Percentiles rank a stretch among this genome's conserved stretches.
These are phyloP conservation scores for Loxodonta africana DNA, from an alignment of 2,113 vertebrate genomes.

Conservation along the genomic window DNA sequence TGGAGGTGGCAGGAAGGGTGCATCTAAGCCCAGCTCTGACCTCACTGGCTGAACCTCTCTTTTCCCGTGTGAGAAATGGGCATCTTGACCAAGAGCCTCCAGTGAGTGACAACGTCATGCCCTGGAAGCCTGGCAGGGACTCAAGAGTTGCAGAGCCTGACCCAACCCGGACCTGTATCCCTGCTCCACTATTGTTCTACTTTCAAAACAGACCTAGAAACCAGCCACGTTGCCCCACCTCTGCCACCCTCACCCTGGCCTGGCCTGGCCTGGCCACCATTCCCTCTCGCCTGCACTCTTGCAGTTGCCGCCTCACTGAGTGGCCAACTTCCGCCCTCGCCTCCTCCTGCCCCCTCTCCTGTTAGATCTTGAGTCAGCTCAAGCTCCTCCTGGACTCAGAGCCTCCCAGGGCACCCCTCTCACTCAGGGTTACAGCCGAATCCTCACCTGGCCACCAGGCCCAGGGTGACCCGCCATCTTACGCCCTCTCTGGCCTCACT, in stretches of 20 bases:
- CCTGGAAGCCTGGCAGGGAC: not conserved
- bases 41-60: not conserved
- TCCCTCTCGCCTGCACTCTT: not conserved
- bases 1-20: not conserved
- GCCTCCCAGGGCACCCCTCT: not conserved
- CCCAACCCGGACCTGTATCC: not conserved
- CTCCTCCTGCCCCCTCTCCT: not conserved
- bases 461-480: not conserved
- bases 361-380: not conserved
- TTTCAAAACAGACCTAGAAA: not conserved
- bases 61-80: not conserved
- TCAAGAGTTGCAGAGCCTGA: too few relatives aligned
- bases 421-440: too few relatives aligned
- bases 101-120: too few relatives aligned
- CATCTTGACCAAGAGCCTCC: not conserved
- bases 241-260: accelerated
- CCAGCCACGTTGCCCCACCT: accelerated
- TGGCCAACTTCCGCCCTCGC: accelerated
- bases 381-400: not conserved
- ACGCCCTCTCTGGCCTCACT: not conserved
- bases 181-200: not conserved
- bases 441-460: not conserved
- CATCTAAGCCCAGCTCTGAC: not conserved
- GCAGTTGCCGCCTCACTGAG: not conserved
- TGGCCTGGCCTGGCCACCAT: not conserved